phyloP scores from a whole-genome alignment of 2,888 invertebrate species.

The Leptinotarsa juncta region DNA sequence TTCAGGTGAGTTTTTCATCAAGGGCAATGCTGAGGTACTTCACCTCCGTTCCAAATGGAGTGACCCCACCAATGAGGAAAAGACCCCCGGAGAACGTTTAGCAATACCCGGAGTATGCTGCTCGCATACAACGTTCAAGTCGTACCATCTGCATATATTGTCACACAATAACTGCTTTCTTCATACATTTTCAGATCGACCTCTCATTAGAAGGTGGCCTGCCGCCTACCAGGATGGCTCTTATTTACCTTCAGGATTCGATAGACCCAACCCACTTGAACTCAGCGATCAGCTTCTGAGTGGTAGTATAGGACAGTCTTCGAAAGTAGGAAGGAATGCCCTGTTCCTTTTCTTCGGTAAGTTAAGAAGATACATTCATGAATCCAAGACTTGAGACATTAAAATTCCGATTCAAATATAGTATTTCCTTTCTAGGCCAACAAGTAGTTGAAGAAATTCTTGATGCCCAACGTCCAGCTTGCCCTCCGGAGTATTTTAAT shows the following conservation, averaged over 20 bases:
- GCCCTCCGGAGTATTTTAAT: slow-evolving; percentile 73
- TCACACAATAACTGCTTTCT: too few species aligned
- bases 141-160: too few species aligned
- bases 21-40: too few species aligned
- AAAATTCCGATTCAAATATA: too few species aligned
- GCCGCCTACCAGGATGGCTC: slow-evolving; percentile 71
- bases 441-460: slow-evolving; percentile 74
- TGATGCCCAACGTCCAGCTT: slow-evolving; percentile 72
- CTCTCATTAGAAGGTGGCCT: slow-evolving; percentile 68
- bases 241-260: slow-evolving; percentile 67
- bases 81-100: too few species aligned
- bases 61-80: too few species aligned
- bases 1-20: too few species aligned
- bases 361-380: not conserved
- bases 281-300: slow-evolving; percentile 67
- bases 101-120: too few species aligned
- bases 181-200: slow-evolving; percentile 64
- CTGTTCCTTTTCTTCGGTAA: slow-evolving; percentile 72
- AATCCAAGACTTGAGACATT: too few species aligned
- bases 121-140: too few species aligned
- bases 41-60: too few species aligned
- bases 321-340: slow-evolving; percentile 69
- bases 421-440: slow-evolving; percentile 65
- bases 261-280: slow-evolving; percentile 68
- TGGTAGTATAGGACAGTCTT: slow-evolving; percentile 63